Percentiles rank a stretch among this genome's conserved stretches.
phyloP scores from a whole-genome alignment of 2,113 vertebrate genomes.

The Phylloscopus trochilus region DNA sequence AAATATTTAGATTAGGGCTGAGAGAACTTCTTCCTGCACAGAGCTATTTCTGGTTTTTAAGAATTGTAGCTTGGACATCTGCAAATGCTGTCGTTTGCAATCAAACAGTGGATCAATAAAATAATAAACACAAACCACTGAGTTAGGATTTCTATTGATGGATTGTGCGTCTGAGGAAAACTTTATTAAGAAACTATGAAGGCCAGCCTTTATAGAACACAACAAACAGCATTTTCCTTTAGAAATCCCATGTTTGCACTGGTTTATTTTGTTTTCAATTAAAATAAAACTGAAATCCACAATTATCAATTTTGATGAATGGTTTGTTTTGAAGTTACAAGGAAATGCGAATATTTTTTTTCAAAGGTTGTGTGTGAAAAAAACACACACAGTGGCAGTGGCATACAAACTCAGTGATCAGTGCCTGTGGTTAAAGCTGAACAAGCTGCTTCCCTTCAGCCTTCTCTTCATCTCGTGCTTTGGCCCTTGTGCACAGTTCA shows the following conservation, averaged over 20 bases:
- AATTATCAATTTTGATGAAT: not conserved
- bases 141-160: conserved; percentile 39
- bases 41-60: not conserved
- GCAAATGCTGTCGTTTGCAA: conserved; percentile 35
- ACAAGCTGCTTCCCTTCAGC: not conserved
- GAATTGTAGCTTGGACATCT: not conserved
- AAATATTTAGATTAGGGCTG: not conserved
- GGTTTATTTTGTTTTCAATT: not conserved
- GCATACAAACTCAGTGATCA: not conserved
- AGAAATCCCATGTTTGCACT: not conserved
- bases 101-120: conserved; percentile 44
- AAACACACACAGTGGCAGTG: not conserved
- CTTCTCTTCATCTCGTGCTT: not conserved
- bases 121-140: conserved; percentile 51
- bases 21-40: not conserved
- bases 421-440: not conserved
- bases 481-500: not conserved
- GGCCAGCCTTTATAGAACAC: not conserved
- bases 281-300: not conserved
- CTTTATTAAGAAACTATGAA: conserved; percentile 15
- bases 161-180: conserved; percentile 36
- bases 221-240: not conserved
- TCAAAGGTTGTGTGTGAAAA: not conserved
- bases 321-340: not conserved
- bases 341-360: not conserved